phyloP scores from a whole-genome alignment of 2,888 invertebrate genomes.

The Unio delphinus region DNA sequence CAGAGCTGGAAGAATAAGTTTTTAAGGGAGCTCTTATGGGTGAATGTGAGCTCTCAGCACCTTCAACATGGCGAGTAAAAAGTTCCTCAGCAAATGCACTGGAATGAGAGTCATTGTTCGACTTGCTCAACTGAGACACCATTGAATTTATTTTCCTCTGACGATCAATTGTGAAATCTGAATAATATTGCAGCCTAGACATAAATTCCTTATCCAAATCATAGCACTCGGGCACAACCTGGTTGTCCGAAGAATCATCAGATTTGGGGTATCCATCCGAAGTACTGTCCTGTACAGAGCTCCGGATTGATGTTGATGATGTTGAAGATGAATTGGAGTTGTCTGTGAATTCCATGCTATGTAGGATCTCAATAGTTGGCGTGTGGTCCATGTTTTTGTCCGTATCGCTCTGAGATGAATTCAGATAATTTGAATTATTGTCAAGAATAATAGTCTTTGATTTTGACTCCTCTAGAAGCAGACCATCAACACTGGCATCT shows the following conservation, averaged over 20 bases:
- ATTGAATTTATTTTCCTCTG: conserved; percentile 56
- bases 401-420: conserved; percentile 31
- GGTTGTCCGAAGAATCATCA: conserved; percentile 50
- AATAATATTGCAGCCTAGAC: conserved; percentile 59
- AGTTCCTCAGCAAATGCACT: conserved; percentile 35
- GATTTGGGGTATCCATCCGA: conserved; percentile 51
- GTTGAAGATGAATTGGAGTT: conserved; percentile 32
- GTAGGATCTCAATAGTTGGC: conserved; percentile 33
- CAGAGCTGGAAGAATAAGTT: conserved; percentile 27
- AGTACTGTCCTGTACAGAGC: conserved; percentile 33
- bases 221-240: conserved; percentile 49
- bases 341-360: conserved; percentile 31
- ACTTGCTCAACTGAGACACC: conserved; percentile 23
- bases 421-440: conserved; percentile 46
- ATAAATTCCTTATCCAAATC: conserved; percentile 53
- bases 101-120: conserved; percentile 22
- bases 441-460: conserved; percentile 45
- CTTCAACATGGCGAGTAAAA: conserved; percentile 47
- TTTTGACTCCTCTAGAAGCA: conserved; percentile 26
- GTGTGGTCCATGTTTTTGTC: conserved; percentile 24
- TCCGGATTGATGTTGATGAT: conserved; percentile 18
- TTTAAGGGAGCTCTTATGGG: conserved; percentile 25
- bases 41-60: conserved; percentile 39
- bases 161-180: conserved; percentile 59
- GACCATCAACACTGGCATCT: conserved; percentile 27